Conservation (phyloP, 1,140 invertebrate species). For the Bombus impatiens region DNA sequence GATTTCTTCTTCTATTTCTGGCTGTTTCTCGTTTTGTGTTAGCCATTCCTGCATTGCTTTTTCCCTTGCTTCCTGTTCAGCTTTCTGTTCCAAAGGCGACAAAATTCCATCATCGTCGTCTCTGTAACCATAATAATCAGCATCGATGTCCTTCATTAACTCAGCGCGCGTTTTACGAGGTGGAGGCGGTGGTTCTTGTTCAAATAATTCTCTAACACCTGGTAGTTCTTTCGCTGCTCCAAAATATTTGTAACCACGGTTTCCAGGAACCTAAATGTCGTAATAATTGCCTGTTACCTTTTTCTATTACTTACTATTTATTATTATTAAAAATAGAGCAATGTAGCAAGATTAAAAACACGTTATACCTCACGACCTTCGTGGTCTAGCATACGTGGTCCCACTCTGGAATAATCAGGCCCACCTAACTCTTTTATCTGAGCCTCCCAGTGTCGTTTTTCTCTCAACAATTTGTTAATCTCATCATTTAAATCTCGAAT, state of each 20-base stretch:
- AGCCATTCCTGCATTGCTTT: conserved; percentile 86
- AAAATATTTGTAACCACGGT: conserved; percentile 99
- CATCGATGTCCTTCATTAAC: conserved; percentile 98
- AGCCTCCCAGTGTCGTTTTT: conserved; percentile 98
- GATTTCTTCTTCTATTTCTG: conserved; percentile 77
- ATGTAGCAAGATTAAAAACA: background rate
- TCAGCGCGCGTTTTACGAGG: conserved; percentile 96
- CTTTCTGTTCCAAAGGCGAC: conserved; percentile 92
- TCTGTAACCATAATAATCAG: conserved; percentile 99
- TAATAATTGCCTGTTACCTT: background rate
- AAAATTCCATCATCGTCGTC: conserved; percentile 99
- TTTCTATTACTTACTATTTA: no score
- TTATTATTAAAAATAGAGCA: background rate
- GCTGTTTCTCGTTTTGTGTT: conserved; percentile 78
- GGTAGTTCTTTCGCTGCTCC: conserved; percentile 99
- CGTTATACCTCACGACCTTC: conserved; percentile 92
- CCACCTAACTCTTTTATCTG: conserved; percentile 98
- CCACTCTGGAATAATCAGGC: conserved; percentile 95
- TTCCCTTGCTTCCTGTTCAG: conserved; percentile 88
- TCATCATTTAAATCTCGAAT: conserved; percentile 99
- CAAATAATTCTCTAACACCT: conserved; percentile 98
- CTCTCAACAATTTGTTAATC: conserved; percentile 98
- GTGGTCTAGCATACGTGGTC: conserved; percentile 97
- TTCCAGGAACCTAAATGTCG: conserved; percentile 89
- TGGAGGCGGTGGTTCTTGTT: conserved; percentile 95